Base-by-base conservation (phyloP, 2,888 invertebrate genomes). In the Pachymerium ferrugineum region DNA sequence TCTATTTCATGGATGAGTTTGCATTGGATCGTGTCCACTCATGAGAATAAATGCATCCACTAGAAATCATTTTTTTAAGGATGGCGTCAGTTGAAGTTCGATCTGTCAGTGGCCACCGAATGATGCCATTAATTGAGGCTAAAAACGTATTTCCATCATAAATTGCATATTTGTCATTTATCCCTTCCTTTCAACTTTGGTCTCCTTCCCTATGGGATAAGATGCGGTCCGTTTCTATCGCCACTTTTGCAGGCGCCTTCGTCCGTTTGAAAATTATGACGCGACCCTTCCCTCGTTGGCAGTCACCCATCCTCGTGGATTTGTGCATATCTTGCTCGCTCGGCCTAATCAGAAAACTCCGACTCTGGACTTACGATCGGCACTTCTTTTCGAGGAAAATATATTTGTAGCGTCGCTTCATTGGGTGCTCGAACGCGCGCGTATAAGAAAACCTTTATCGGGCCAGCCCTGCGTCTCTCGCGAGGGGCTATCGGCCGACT, bases 61-160 rank as follows among this genome's bases (percentile, higher is more conserved):
- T 38, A n/a, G 6, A 62, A 62, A 62, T 62, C 62, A 62, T 25
- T 28, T 62, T 62, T 62, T 62, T n/a, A 14, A 22, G 22, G 19
- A 62, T 14, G 25, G 25, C 62, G 62, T 28, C 25, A 28, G 62
- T 28, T 16, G 54, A 28, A 5, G 62, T 62, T 62, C 62, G 62
- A 62, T 62, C 62, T 62, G 62, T 62, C 62, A 62, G 25, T 62
- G 62, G 62, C 62, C 62, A 62, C 62, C 28, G 62, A 62, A 62
- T 14, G 62, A 28, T 19, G 47, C 8, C 62, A 62, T 62, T 62
- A 62, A 62, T 62, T 62, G 62, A 62, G 62, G 62, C 62, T 62
- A 62, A 62, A 62, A 62, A 62, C 62, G n/a, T 62, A 62, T 62
- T 62, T 62, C 62, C 62, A 62, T 62, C 62, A 62, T 62, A 62